phyloP scores from a whole-genome alignment of 2,888 invertebrate genomes.

The Yponomeuta plumbellus region DNA sequence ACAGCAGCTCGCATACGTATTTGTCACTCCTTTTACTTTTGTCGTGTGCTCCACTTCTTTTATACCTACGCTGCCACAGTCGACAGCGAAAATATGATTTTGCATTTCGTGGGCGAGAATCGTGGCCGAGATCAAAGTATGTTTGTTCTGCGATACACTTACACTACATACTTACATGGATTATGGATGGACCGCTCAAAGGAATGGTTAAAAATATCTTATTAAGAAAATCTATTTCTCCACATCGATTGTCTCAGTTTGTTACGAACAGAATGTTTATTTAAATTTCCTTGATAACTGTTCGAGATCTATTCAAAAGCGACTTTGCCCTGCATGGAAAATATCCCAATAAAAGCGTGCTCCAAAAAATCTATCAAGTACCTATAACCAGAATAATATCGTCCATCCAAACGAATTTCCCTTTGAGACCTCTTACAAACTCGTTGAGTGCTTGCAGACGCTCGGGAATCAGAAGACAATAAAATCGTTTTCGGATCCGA shows the following conservation, averaged over 20 bases:
- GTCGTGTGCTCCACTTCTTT: background rate
- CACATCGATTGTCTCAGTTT: too few relatives aligned
- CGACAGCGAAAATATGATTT: background rate
- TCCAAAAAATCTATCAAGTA: background rate
- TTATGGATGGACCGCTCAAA: too few relatives aligned
- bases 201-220: too few relatives aligned
- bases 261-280: too few relatives aligned
- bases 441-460: background rate
- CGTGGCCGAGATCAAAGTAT: background rate
- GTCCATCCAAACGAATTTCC: background rate
- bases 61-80: background rate
- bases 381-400: background rate
- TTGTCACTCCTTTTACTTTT: conserved; percentile 1
- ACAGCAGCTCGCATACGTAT: background rate
- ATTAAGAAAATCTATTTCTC: too few relatives aligned
- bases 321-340: background rate
- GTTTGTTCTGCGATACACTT: background rate
- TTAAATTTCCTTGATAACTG: background rate
- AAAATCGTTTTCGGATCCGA: background rate
- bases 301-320: background rate
- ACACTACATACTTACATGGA: too few relatives aligned
- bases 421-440: background rate
- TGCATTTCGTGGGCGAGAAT: background rate
- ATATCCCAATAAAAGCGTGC: background rate
- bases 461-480: background rate